phyloP scores from a whole-genome alignment of 2,113 vertebrate genomes.

The Scomber colias region DNA sequence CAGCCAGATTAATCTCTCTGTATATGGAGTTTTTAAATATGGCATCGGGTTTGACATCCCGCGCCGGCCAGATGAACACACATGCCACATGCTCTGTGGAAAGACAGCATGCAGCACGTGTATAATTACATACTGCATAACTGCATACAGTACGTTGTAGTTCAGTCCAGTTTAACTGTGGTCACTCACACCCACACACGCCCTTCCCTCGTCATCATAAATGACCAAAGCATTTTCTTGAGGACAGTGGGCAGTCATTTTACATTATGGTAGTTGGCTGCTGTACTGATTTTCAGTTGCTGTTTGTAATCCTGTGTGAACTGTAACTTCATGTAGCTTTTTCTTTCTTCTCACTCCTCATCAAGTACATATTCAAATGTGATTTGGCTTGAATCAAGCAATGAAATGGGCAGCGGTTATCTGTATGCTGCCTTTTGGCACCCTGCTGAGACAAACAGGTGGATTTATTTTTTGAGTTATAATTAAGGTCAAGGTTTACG shows the following conservation, averaged over 20 bases:
- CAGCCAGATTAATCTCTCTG: too few relatives aligned
- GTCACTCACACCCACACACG: constrained; percentile 3
- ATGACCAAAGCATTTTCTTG: neutral
- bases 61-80: too few relatives aligned
- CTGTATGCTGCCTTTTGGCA: neutral
- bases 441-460: neutral
- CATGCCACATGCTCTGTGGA: too few relatives aligned
- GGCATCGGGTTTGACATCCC: too few relatives aligned
- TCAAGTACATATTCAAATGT: neutral
- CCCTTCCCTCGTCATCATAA: neutral
- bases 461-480: neutral
- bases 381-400: constrained; percentile 3
- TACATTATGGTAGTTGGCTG: neutral
- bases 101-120: too few relatives aligned
- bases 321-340: neutral
- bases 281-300: neutral
- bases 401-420: neutral
- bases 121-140: neutral
- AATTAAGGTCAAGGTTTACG: constrained; percentile 9
- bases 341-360: neutral
- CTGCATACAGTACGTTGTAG: neutral
- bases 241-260: neutral
- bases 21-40: too few relatives aligned
- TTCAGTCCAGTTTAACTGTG: constrained; percentile 34
- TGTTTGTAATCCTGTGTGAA: neutral